phyloP scores from a whole-genome alignment of 1,140 invertebrate genomes.

The Drosophila lini region DNA sequence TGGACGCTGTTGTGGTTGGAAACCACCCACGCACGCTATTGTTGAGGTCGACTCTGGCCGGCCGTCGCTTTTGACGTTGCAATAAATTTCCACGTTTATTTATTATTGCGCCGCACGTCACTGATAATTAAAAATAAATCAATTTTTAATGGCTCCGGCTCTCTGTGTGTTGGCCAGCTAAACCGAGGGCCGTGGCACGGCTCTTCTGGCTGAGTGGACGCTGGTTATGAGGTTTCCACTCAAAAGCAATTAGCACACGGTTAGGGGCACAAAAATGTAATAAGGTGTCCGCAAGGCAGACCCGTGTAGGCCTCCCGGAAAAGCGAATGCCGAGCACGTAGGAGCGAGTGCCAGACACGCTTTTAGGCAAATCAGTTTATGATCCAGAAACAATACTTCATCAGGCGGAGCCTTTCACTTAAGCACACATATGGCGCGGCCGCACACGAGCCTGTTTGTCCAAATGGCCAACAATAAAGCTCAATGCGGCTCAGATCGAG shows the following conservation, averaged over 20 bases:
- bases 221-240: constrained; percentile 40
- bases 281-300: constrained; percentile 36
- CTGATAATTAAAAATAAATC: constrained; percentile 83
- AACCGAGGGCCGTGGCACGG: constrained; percentile 32
- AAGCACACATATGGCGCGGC: constrained; percentile 22
- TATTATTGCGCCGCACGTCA: constrained; percentile 82
- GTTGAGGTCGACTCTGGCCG: constrained; percentile 47
- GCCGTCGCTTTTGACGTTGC: constrained; percentile 73
- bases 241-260: constrained; percentile 70
- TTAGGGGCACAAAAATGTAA: constrained; percentile 57
- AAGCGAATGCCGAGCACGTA: constrained; percentile 65
- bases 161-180: constrained; percentile 23
- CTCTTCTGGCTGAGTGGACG: constrained; percentile 44
- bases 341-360: constrained; percentile 48
- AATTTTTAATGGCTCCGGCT: constrained; percentile 73
- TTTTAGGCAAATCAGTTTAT: constrained; percentile 79
- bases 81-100: constrained; percentile 80
- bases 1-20: background rate
- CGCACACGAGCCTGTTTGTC: constrained; percentile 51
- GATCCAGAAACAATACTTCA: constrained; percentile 80
- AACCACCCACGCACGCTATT: constrained; percentile 53
- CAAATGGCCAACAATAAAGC: constrained; percentile 62
- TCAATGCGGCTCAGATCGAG: constrained; percentile 46
- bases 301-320: background rate
- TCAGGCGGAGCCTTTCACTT: constrained; percentile 59